Evolutionary conservation across 2,113 vertebrate genomes (phyloP).

Genomic region (Tragelaphus imberbis): DNA sequence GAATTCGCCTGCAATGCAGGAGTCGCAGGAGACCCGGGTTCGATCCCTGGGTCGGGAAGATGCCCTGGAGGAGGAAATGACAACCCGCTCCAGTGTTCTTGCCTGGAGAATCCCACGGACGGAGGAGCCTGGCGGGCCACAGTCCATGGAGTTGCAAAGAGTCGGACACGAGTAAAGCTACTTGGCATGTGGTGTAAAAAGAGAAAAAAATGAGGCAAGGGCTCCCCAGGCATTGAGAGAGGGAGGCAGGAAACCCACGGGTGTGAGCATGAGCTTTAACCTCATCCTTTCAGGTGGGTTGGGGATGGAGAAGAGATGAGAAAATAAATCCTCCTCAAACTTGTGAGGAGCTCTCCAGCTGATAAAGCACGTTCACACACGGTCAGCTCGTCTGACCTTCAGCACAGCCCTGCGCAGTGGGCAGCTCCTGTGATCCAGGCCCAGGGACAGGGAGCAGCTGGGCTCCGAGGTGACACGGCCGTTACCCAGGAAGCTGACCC

Average conservation of each 20-base stretch:
- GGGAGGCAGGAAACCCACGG: neutral
- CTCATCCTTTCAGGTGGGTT: neutral
- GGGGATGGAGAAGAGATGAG: neutral
- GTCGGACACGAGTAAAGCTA: neutral
- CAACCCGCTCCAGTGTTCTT: neutral
- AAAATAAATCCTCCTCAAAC: neutral
- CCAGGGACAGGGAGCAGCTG: neutral
- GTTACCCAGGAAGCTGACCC: neutral
- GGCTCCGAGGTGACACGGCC: neutral
- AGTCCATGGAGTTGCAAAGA: neutral
- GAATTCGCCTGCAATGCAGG: neutral
- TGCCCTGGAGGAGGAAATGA: neutral
- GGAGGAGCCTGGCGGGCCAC: neutral
- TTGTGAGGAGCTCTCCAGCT: neutral
- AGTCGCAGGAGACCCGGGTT: neutral
- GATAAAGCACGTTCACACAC: neutral
- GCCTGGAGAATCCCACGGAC: neutral
- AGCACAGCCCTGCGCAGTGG: accelerated
- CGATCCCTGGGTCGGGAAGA: neutral
- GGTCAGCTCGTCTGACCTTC: neutral
- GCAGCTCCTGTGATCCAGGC: neutral
- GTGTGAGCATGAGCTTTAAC: neutral
- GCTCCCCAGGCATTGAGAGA: neutral
- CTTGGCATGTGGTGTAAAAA: neutral
- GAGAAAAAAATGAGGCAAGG: neutral